Conservation (phyloP, 2,113 vertebrate species). For the Oncorhynchus gorbuscha region DNA sequence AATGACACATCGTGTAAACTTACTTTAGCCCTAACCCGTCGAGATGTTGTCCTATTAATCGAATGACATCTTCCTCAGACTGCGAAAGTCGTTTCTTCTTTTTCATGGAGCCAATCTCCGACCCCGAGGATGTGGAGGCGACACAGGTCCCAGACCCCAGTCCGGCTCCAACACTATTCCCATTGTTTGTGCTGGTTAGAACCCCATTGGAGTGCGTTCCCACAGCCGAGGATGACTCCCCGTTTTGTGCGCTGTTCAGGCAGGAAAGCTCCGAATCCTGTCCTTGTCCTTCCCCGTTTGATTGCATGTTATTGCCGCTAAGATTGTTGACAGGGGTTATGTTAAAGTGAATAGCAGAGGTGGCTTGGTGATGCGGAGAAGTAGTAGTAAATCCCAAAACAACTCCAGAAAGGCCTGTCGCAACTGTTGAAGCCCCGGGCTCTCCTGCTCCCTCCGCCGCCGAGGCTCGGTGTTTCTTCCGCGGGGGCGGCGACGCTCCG, state of each 20-base stretch:
- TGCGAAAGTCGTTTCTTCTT: slow-evolving; percentile 96
- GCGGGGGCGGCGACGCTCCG: slow-evolving; percentile 98
- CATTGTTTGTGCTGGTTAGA: slow-evolving; percentile 78
- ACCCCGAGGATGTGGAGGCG: slow-evolving; percentile 45
- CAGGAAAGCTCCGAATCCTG: slow-evolving; percentile 84
- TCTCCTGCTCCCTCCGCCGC: slow-evolving; percentile 98
- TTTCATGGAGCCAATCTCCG: slow-evolving; percentile 84
- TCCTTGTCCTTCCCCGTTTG: slow-evolving; percentile 90
- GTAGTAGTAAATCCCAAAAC: slow-evolving; percentile 67
- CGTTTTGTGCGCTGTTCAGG: slow-evolving; percentile 85
- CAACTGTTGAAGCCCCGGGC: slow-evolving; percentile 90
- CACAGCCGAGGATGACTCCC: slow-evolving; percentile 83
- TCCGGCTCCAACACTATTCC: slow-evolving; percentile 78
- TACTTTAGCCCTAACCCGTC: slow-evolving; percentile 97
- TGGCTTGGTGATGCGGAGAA: slow-evolving; percentile 66
- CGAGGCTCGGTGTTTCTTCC: slow-evolving; percentile 99
- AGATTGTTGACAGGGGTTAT: slow-evolving; percentile 73
- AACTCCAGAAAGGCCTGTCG: slow-evolving; percentile 85
- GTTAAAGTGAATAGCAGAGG: slow-evolving; percentile 73
- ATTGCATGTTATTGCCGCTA: slow-evolving; percentile 86
- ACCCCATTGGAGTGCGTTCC: slow-evolving; percentile 89
- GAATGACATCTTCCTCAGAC: slow-evolving; percentile 96
- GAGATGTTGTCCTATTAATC: slow-evolving; percentile 97
- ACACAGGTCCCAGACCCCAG: slow-evolving; percentile 68
- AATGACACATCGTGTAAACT: slow-evolving; percentile 72